These are phyloP conservation scores for Tigriopus japonicus DNA, from an alignment of 1,140 invertebrate species.

Conservation along the genomic window DNA sequence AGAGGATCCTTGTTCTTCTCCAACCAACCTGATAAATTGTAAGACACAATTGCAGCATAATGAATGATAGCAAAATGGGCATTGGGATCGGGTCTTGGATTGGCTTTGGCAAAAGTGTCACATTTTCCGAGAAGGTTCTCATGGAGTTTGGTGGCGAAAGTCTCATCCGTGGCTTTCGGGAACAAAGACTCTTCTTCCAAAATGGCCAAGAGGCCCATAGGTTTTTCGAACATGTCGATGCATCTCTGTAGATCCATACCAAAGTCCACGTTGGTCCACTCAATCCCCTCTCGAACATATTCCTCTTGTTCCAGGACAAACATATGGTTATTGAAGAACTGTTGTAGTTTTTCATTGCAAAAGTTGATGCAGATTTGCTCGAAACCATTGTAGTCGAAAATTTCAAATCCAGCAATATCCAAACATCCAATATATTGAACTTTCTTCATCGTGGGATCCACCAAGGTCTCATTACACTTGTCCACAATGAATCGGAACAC, in stretches of 20 bases:
- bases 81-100: conserved; percentile 65
- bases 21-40: conserved; percentile 94
- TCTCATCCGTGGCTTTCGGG: conserved; percentile 96
- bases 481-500: conserved; percentile 34
- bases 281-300: conserved; percentile 91
- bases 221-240: conserved; percentile 99
- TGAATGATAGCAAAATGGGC: conserved; percentile 97
- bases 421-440: conserved; percentile 40
- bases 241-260: conserved; percentile 95
- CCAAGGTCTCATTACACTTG: conserved; percentile 38
- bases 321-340: conserved; percentile 99
- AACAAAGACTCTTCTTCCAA: conserved; percentile 99
- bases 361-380: conserved; percentile 99
- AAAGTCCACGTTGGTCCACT: conserved; percentile 99
- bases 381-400: conserved; percentile 84
- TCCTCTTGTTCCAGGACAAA: conserved; percentile 99
- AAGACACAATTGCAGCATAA: conserved; percentile 91
- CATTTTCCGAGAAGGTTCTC: conserved; percentile 97
- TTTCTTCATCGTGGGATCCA: conserved; percentile 31
- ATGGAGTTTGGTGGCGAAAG: conserved; percentile 93
- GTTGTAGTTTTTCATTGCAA: conserved; percentile 98
- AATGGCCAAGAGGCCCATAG: conserved; percentile 99
- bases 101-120: conserved; percentile 83
- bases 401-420: conserved; percentile 74
- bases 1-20: conserved; percentile 99